Conservation (phyloP, 2,888 invertebrate genomes). For the Andrena bucephala region DNA sequence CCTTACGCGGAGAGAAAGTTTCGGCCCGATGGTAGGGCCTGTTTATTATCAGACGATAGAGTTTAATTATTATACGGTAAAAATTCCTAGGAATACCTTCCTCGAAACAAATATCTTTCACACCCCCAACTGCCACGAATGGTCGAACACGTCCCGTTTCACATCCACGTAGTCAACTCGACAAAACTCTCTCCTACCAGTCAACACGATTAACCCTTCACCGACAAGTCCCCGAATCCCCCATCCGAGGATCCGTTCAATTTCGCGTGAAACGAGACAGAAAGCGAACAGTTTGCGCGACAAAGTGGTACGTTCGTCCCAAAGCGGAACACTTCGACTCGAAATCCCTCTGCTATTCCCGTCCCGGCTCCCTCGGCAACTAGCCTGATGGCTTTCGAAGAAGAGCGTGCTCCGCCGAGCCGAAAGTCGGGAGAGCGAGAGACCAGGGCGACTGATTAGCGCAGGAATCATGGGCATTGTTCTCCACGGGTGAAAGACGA, state of each 20-base stretch:
- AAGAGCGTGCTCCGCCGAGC: neutral
- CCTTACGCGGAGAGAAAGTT: slow-evolving; percentile 28
- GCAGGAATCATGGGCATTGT: slow-evolving; percentile 32
- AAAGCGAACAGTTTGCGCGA: too few relatives aligned
- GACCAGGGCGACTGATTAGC: slow-evolving; percentile 21
- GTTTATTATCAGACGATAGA: slow-evolving; percentile 28
- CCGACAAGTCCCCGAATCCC: slow-evolving; percentile 12
- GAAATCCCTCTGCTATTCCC: slow-evolving; percentile 13
- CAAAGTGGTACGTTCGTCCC: slow-evolving; percentile 5
- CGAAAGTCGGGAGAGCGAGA: neutral
- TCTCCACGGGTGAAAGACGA: slow-evolving; percentile 23
- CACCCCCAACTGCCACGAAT: too few relatives aligned
- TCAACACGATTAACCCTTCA: too few relatives aligned
- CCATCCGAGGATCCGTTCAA: neutral
- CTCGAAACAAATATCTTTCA: too few relatives aligned
- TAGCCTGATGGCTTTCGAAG: neutral
- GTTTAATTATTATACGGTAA: slow-evolving; percentile 30
- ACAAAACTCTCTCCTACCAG: too few relatives aligned
- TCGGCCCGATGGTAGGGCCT: neutral
- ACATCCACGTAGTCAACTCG: too few relatives aligned
- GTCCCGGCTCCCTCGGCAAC: slow-evolving; percentile 10
- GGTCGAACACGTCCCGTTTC: too few relatives aligned
- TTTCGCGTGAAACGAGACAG: too few relatives aligned
- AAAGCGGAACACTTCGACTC: neutral
- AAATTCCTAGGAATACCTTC: neutral